Evolutionary conservation across 2,113 vertebrate species (phyloP), one percentile per base, ranked within the genome.

Genomic region (Lota lota): DNA sequence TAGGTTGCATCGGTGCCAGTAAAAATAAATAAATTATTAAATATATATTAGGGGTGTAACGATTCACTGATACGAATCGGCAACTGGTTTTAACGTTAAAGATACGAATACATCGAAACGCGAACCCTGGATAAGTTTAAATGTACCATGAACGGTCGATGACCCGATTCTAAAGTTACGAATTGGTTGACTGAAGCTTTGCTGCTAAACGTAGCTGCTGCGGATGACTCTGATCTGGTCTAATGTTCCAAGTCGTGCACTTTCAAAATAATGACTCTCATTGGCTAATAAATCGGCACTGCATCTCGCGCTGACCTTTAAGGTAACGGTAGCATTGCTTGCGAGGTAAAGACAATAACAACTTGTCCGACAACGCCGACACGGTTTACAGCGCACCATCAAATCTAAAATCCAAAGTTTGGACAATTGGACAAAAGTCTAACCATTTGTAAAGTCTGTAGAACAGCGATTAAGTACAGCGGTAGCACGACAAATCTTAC

Each of bases 311-410:
- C 24, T 1, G 60, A 61, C 22, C 22, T 22, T 22, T 11, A 16
- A 61, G 60, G 60, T 28, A 28, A 33, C 22, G 22, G 21, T 60
- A 60, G 58, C 20, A 8, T 22, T 58, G 56, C 56, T 58, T 58
- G 56, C 19, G 56, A 19, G 56, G 56, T n/a, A 58, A 19, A 20
- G 28, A 33, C 28, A 33, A 33, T 4, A 33, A 33, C 28, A 58
- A 6, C 58, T 4, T 61, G 60, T 61, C 60, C 22, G 15, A 24
- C 21, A 61, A 28, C 22, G 59, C 59, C n/a, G n/a, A n/a, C n/a
- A n/a, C n/a, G n/a, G 60, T 61, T 61, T 61, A 61, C 22, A 61
- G 22, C 24, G 60, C 60, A 61, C 60, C 60, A 61, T 61, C 60
- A 61, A 61, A 61, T 28, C 2, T 61, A 61, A 61, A 61, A 61